These are phyloP conservation scores for Champsocephalus gunnari DNA, from an alignment of 2,797 vertebrate species.

Conservation along the genomic window DNA sequence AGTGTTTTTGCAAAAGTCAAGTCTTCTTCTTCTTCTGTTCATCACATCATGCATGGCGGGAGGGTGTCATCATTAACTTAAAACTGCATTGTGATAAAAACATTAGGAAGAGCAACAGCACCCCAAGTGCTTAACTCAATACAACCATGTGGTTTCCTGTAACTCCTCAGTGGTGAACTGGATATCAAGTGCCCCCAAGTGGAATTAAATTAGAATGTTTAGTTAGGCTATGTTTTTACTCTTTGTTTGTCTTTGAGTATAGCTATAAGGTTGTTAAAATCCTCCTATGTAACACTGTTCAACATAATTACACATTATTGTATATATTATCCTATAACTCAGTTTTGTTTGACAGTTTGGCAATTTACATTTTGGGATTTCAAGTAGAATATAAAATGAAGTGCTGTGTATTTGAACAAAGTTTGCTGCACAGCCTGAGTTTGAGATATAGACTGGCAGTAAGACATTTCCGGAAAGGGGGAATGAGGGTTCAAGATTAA, in stretches of 20 bases:
- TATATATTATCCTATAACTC: neutral
- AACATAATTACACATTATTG: neutral
- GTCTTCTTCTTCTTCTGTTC: no score
- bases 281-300: neutral
- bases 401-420: no score
- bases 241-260: no score
- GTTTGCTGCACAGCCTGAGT: neutral
- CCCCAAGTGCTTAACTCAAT: neutral
- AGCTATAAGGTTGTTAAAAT: neutral
- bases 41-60: neutral
- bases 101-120: conserved; percentile 24
- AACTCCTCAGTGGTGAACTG: conserved; percentile 17
- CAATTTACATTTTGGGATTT: no score
- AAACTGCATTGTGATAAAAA: neutral
- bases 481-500: no score
- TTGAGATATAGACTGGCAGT: neutral
- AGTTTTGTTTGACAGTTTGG: neutral
- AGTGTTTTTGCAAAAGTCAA: no score
- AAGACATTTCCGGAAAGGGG: no score
- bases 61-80: neutral
- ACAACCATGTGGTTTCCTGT: conserved; percentile 49
- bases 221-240: no score
- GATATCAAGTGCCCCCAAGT: conserved; percentile 31
- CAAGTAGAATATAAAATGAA: no score
- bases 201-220: neutral